Base-by-base conservation (phyloP, 2,888 invertebrate genomes). In the Orthosia cruda region DNA sequence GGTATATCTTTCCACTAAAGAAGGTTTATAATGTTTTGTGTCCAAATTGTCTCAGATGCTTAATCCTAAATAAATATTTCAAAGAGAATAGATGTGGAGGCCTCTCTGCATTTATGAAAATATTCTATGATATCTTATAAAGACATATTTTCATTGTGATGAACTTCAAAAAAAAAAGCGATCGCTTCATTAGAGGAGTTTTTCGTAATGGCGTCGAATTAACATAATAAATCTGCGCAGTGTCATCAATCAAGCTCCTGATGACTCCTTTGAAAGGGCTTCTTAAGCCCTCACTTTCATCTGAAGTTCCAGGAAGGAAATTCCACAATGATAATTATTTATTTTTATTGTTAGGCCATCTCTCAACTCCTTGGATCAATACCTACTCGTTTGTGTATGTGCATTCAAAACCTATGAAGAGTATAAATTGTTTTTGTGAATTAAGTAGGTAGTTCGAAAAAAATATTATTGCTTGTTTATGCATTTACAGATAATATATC, bases 281-380 rank as follows among this genome's bases (percentile, higher is more conserved):
- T 95, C 94, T 83, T 95, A 96, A 96, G 96, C 96, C 90, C 94
- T 95, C 94, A 93, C 96, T 96, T 96, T 95, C 95, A 95, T 95
- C 92, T 93, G 91, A 89, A 91, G 89, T 89, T 91, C 74, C 77
- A 72, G 76, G 58, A 81, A 86, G 72, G 84, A 85, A 77, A 81
- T 58, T 70, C 45, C 77, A 90, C 90, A 91, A 91, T 90, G 83
- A 87, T 92, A 92, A 92, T 92, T 91, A 92, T 90, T 85, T 86
- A 74, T 84, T 84, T 89, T 87, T 89, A 83, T 87, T 89, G 85
- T 86, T 86, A 26, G 85, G 77, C 50, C 70, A 55, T 57, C 55
- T 15, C 47, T 66, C 12, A 12, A 7, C n/a, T n/a, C n/a, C n/a
- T n/a, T n/a, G 15, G 26, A 49, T 71, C 64, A 58, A 73, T 67